These are phyloP conservation scores for Caenorhabditis plicata DNA, from an alignment of 2,888 invertebrate species.

Conservation along the genomic window DNA sequence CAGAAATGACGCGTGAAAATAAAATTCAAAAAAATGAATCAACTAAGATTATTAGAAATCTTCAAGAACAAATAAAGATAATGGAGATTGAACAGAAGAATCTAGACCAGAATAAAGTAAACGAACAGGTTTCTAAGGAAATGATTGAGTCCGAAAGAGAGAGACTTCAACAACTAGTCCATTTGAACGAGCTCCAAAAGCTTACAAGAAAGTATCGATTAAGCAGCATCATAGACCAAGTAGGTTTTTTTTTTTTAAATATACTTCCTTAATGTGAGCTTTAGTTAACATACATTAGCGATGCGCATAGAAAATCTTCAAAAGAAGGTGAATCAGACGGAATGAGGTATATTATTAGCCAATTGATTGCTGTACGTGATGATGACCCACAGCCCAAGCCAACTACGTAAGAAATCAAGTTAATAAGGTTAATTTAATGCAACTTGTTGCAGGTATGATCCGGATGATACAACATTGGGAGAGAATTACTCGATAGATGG, in stretches of 20 bases:
- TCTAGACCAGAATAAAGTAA: slow-evolving; percentile 47
- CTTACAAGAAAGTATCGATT: slow-evolving; percentile 64
- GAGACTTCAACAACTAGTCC: slow-evolving; percentile 59
- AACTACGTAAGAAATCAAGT: slow-evolving; percentile 10
- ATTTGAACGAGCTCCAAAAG: slow-evolving; percentile 62
- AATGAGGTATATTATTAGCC: slow-evolving; percentile 54
- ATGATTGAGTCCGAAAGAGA: slow-evolving; percentile 58
- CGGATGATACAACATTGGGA: neutral
- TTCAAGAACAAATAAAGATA: slow-evolving; percentile 59
- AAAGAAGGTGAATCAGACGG: slow-evolving; percentile 44
- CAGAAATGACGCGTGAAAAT: slow-evolving; percentile 46
- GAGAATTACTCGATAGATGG: slow-evolving; percentile 36
- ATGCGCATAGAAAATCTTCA: slow-evolving; percentile 33
- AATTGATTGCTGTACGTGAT: slow-evolving; percentile 53
- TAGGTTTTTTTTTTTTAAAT: slow-evolving; percentile 5
- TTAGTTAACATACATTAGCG: slow-evolving; percentile 49
- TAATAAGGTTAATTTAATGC: neutral
- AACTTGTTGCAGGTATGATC: neutral
- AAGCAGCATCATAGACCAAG: slow-evolving; percentile 63
- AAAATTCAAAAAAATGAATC: slow-evolving; percentile 46
- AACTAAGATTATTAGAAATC: slow-evolving; percentile 43
- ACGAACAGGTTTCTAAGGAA: slow-evolving; percentile 49
- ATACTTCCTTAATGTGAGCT: slow-evolving; percentile 1
- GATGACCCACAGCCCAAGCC: slow-evolving; percentile 50
- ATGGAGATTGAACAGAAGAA: slow-evolving; percentile 64